Conservation (phyloP, 2,113 vertebrate genomes). For the human (Homo sapiens) region DNA sequence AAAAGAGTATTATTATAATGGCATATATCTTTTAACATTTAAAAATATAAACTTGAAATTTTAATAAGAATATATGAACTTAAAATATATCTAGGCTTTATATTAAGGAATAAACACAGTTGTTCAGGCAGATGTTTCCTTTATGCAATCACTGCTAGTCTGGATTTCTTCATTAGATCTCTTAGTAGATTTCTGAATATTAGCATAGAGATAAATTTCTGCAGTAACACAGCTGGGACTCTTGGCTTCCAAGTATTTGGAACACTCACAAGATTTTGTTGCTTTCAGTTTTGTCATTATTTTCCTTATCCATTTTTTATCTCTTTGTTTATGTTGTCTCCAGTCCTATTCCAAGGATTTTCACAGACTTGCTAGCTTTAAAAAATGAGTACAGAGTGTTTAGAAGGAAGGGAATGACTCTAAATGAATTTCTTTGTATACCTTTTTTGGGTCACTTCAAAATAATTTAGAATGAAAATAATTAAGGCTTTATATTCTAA, state of each 20-base stretch:
- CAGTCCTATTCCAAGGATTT: conserved; percentile 4
- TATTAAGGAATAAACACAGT: neutral
- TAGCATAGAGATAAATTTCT: conserved; percentile 23
- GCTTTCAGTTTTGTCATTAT: neutral
- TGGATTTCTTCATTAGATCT: neutral
- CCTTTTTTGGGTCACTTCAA: neutral
- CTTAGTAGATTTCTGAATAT: conserved; percentile 15
- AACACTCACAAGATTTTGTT: neutral
- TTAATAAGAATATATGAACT: neutral
- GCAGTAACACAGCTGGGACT: neutral
- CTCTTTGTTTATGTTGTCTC: neutral
- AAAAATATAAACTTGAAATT: neutral
- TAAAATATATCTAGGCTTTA: neutral
- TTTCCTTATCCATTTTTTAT: neutral
- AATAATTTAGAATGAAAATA: neutral
- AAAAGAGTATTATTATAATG: neutral
- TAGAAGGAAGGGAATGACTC: neutral
- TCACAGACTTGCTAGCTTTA: neutral
- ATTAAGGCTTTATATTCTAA: neutral
- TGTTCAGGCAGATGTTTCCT: neutral
- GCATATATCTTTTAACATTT: neutral
- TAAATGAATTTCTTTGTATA: neutral
- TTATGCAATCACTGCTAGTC: neutral
- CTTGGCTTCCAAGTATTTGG: neutral
- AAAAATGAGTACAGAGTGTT: neutral